These are phyloP conservation scores for Melanotaenia duboulayi DNA, from an alignment of 2,113 vertebrate species.

Conservation along the genomic window DNA sequence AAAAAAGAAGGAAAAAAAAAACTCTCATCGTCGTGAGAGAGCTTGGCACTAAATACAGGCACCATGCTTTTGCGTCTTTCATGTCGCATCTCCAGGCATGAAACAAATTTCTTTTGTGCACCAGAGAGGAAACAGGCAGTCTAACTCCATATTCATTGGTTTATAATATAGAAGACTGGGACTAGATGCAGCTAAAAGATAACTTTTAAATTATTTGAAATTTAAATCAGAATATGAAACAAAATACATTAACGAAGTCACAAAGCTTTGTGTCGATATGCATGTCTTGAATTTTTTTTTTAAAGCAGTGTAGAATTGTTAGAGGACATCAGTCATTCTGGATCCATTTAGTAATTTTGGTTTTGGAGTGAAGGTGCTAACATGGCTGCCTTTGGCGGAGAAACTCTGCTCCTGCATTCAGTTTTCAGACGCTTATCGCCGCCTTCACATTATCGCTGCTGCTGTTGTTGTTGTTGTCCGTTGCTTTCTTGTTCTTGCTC, in stretches of 20 bases:
- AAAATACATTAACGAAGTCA: not conserved
- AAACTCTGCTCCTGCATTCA: not conserved
- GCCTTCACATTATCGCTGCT: slow-evolving; percentile 5
- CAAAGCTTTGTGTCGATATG: not conserved
- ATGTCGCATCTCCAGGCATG: not conserved
- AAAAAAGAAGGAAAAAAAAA: not conserved
- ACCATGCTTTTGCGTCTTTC: not conserved
- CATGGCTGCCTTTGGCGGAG: slow-evolving; percentile 16
- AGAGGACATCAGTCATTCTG: slow-evolving; percentile 33
- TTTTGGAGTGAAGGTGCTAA: slow-evolving; percentile 39
- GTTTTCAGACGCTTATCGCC: slow-evolving; percentile 43
- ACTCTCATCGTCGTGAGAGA: not conserved
- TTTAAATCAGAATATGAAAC: slow-evolving; percentile 13
- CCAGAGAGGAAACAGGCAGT: slow-evolving; percentile 15
- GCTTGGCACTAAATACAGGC: slow-evolving; percentile 17
- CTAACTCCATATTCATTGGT: slow-evolving; percentile 5
- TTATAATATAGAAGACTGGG: slow-evolving; percentile 21
- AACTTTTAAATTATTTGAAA: not conserved
- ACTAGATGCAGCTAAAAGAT: slow-evolving; percentile 1
- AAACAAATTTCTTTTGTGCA: slow-evolving; percentile 9
- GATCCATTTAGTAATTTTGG: slow-evolving; percentile 5
- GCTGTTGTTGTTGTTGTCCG: slow-evolving; percentile 52
- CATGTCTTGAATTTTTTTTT: not conserved
- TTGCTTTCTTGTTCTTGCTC: slow-evolving; percentile 72
- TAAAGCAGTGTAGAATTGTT: slow-evolving; percentile 24